These are phyloP conservation scores for Manacus vitellinus DNA, from an alignment of 2,113 vertebrate genomes.

Conservation along the genomic window DNA sequence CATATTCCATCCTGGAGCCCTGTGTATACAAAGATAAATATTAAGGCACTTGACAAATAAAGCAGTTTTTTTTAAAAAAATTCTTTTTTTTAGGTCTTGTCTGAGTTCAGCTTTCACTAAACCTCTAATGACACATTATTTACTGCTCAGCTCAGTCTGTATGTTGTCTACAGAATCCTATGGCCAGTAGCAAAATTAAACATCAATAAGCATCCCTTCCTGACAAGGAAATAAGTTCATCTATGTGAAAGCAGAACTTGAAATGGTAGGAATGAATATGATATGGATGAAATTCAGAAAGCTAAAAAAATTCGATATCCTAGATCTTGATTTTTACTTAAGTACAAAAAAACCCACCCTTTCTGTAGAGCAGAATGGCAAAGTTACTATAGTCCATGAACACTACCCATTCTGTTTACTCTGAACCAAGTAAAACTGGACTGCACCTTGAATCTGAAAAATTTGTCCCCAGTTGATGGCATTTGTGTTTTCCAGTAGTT, in stretches of 20 bases:
- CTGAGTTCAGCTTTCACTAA: background rate
- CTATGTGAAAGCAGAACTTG: background rate
- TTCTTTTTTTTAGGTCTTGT: background rate
- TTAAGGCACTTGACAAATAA: background rate
- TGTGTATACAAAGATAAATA: background rate
- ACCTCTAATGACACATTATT: background rate
- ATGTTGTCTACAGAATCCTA: background rate
- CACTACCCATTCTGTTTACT: background rate
- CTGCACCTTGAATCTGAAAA: conserved; percentile 70
- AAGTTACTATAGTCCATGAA: background rate
- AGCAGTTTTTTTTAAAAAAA: no score
- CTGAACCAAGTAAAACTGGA: background rate
- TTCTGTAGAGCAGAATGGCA: background rate
- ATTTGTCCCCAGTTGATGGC: conserved; percentile 63
- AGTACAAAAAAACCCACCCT: background rate
- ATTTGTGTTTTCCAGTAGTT: conserved; percentile 35
- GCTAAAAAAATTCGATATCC: background rate
- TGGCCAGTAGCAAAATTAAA: background rate
- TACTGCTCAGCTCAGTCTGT: background rate
- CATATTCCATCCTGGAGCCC: conserved; percentile 61
- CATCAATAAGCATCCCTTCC: background rate
- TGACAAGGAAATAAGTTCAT: background rate
- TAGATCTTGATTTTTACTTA: background rate
- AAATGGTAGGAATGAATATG: background rate
- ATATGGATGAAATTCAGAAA: background rate